phyloP scores from a whole-genome alignment of 23 tunicate species.

The Botrylloides violaceus region DNA sequence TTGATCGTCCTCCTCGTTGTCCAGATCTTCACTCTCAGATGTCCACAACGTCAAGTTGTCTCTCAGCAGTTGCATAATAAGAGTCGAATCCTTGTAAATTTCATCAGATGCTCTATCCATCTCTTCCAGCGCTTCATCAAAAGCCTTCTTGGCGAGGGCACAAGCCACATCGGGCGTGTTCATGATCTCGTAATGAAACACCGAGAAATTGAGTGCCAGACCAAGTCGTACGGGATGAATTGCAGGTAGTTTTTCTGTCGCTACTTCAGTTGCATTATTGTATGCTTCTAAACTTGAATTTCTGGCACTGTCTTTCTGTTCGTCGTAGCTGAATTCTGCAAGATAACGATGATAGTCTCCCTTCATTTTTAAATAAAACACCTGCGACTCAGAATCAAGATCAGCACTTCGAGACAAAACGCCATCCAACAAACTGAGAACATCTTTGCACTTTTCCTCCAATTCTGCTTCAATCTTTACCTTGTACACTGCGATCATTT shows the following conservation, averaged over 20 bases:
- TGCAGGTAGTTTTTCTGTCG: not conserved
- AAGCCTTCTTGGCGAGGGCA: constrained; percentile 22
- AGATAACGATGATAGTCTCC: constrained; percentile 78
- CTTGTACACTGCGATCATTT: constrained; percentile 1
- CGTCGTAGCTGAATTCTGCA: constrained; percentile 52
- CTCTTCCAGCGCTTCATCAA: constrained; percentile 19
- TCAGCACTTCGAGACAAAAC: not conserved
- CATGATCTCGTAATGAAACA: constrained; percentile 27
- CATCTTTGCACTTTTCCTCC: constrained; percentile 48
- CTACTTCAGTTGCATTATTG: not conserved
- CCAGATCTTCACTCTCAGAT: constrained; percentile 9
- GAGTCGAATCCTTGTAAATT: constrained; percentile 29
- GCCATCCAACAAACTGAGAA: constrained; percentile 17
- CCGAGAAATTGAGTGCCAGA: constrained; percentile 30
- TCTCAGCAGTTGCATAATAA: constrained; percentile 24
- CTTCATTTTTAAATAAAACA: constrained; percentile 75
- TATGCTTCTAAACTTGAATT: constrained; percentile 48
- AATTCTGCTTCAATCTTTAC: constrained; percentile 55
- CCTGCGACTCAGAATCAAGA: not conserved
- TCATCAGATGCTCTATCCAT: constrained; percentile 24
- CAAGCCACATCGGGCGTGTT: constrained; percentile 19
- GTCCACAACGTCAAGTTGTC: constrained; percentile 35
- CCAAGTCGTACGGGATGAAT: constrained; percentile 26
- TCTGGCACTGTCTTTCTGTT: constrained; percentile 30
- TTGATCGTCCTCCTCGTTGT: constrained; percentile 4